These are phyloP conservation scores for Percina caprodes DNA, from an alignment of 2,113 vertebrate genomes.

Conservation along the genomic window DNA sequence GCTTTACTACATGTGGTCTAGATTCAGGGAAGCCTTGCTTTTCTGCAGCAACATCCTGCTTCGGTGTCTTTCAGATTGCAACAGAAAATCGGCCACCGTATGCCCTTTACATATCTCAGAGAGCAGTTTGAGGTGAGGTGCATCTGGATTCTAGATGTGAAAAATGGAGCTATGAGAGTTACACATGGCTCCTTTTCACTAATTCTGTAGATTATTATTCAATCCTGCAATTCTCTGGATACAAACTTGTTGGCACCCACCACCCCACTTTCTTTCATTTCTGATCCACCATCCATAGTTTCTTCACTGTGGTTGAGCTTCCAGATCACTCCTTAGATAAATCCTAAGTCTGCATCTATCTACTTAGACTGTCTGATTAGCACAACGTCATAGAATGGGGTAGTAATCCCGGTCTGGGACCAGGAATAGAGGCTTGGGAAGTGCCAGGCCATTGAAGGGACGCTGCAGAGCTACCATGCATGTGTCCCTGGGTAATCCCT, in stretches of 20 bases:
- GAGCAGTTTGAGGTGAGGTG: slow-evolving; percentile 4
- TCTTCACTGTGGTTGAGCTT: slow-evolving; percentile 50
- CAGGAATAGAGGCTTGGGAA: slow-evolving; percentile 80
- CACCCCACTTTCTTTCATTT: slow-evolving; percentile 11
- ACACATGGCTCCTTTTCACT: background rate
- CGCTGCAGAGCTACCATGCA: slow-evolving; percentile 44
- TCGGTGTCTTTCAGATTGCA: slow-evolving; percentile 22
- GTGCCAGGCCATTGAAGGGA: slow-evolving; percentile 55
- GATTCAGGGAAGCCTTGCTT: background rate
- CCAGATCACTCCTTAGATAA: slow-evolving; percentile 78
- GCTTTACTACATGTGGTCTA: background rate
- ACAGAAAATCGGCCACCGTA: background rate
- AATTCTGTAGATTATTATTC: background rate
- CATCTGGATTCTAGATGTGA: background rate
- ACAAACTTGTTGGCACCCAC: background rate
- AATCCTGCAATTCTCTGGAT: background rate
- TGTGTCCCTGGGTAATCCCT: slow-evolving; percentile 79
- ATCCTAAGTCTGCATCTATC: slow-evolving; percentile 81
- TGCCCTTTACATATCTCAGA: background rate
- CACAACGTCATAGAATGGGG: slow-evolving; percentile 75
- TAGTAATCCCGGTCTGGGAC: slow-evolving; percentile 78
- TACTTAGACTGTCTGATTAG: slow-evolving; percentile 83
- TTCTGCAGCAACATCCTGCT: background rate
- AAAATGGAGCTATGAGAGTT: background rate
- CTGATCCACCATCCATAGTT: slow-evolving; percentile 47